Percentiles rank a stretch among this genome's conserved stretches.
These are phyloP conservation scores for Natrix natrix DNA, from an alignment of 2,797 vertebrate species.

Conservation along the genomic window DNA sequence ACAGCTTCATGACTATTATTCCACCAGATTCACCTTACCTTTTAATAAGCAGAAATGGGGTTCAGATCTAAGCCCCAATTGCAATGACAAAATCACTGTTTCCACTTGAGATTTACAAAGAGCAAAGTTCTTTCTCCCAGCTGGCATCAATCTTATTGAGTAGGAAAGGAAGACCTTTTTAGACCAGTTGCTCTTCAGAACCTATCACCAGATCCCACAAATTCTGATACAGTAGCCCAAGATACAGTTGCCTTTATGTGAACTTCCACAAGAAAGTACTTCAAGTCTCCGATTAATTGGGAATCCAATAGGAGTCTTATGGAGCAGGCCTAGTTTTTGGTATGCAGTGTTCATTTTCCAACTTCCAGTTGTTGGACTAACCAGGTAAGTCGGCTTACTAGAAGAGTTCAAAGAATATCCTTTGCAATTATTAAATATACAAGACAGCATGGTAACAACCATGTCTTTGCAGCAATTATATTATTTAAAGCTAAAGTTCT, in stretches of 20 bases:
- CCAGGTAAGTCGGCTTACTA: neutral
- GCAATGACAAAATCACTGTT: neutral
- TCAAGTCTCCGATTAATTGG: neutral
- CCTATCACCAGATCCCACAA: neutral
- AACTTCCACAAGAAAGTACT: neutral
- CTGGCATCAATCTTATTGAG: neutral
- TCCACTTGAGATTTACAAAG: neutral
- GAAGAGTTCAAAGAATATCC: neutral
- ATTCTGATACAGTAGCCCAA: neutral
- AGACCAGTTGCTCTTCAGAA: neutral
- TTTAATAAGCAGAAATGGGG: neutral
- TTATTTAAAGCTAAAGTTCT: neutral
- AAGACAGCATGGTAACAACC: neutral
- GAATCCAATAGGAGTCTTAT: neutral
- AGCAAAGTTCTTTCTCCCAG: neutral
- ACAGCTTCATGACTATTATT: neutral
- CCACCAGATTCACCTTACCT: neutral
- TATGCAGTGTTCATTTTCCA: neutral
- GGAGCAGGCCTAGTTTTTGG: neutral
- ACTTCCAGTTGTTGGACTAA: neutral
- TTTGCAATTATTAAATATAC: neutral
- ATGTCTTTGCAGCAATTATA: neutral
- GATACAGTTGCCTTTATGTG: neutral
- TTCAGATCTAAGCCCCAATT: neutral
- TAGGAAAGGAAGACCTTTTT: neutral